Evolutionary conservation across 2,113 vertebrate species (phyloP).

Genomic region (Prunella fulvescens): DNA sequence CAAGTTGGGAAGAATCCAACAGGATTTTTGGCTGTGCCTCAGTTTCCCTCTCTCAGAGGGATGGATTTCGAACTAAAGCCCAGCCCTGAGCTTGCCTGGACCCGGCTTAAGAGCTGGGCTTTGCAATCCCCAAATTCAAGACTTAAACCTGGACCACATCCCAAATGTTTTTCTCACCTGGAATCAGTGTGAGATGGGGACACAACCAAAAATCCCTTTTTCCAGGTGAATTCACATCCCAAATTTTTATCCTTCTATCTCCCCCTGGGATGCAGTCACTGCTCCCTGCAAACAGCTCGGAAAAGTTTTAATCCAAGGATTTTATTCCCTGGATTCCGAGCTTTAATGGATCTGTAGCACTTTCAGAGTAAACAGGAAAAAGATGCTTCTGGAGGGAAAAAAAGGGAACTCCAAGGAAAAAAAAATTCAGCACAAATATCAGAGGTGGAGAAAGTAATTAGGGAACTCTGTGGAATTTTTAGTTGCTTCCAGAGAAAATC

Average conservation of each 20-base stretch:
- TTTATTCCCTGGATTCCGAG: neutral
- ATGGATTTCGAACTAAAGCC: neutral
- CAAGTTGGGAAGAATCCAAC: neutral
- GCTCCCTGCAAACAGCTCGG: neutral
- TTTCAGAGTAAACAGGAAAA: neutral
- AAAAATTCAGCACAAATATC: neutral
- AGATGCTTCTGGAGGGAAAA: neutral
- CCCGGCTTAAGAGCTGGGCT: neutral
- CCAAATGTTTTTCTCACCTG: accelerated
- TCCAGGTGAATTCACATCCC: neutral
- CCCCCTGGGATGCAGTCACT: no score
- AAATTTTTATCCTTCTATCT: neutral
- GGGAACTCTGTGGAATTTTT: neutral
- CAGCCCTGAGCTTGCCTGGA: neutral
- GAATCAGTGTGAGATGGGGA: accelerated
- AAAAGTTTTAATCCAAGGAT: neutral
- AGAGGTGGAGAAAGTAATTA: neutral
- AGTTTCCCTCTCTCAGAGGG: neutral
- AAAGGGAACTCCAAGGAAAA: neutral
- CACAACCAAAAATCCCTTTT: neutral
- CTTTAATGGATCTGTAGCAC: neutral
- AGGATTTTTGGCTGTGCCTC: neutral
- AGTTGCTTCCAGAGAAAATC: neutral
- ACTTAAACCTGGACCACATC: neutral
- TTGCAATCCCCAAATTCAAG: neutral